Conservation (phyloP, 2,888 invertebrate species). For the Harmothoe impar region DNA sequence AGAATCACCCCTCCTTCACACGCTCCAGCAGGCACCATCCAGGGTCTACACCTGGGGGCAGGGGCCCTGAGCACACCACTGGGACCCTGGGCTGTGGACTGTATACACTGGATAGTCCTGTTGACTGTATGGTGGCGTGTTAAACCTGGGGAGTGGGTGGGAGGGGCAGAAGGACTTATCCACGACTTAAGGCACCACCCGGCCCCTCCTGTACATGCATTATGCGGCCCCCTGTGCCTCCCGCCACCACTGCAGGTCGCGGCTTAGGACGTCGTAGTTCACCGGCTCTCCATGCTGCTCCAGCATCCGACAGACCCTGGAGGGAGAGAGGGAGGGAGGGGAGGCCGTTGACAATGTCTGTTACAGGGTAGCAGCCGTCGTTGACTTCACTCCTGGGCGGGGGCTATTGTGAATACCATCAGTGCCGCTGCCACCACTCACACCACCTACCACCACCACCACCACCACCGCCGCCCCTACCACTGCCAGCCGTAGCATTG, state of each 20-base stretch:
- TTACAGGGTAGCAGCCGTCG: neutral
- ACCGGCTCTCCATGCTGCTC: neutral
- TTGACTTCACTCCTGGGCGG: neutral
- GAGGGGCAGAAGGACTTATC: neutral
- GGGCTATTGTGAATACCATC: slow-evolving; percentile 51
- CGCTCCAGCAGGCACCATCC: neutral
- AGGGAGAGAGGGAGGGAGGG: neutral
- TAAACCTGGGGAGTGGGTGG: neutral
- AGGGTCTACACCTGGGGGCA: neutral
- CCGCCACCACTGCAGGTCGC: neutral
- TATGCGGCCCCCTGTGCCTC: slow-evolving; percentile 30
- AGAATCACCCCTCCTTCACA: neutral
- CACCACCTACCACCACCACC: slow-evolving; percentile 37
- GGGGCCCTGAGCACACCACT: neutral
- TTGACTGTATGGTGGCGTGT: neutral
- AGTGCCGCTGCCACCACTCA: slow-evolving; percentile 22
- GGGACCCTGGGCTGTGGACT: neutral
- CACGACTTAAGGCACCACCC: slow-evolving; percentile 6
- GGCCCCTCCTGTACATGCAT: slow-evolving; percentile 5
- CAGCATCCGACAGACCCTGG: neutral
- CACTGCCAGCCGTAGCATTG: slow-evolving; percentile 12
- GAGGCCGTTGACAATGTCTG: slow-evolving; percentile 25
- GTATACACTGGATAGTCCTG: slow-evolving; percentile 5
- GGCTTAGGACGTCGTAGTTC: slow-evolving; percentile 38
- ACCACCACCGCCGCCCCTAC: slow-evolving; percentile 6